These are phyloP conservation scores for Protaetia brevitarsis DNA, from an alignment of 1,140 invertebrate genomes.

Conservation along the genomic window DNA sequence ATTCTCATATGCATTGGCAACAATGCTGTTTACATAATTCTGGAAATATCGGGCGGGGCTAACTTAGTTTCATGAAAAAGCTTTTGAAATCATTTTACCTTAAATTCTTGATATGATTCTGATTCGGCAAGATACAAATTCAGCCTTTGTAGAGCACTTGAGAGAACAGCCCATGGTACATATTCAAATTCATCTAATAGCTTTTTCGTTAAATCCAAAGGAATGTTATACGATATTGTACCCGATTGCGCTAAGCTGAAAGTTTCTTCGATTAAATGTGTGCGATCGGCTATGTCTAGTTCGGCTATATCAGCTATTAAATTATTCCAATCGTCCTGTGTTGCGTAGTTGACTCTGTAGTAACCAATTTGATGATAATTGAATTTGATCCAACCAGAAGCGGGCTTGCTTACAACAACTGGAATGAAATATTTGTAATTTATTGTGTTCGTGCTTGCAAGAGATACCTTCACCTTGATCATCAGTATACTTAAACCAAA, in stretches of 20 bases:
- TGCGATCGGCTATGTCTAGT: slow-evolving; percentile 72
- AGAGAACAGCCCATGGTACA: slow-evolving; percentile 70
- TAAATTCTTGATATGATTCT: slow-evolving; percentile 56
- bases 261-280: slow-evolving; percentile 81
- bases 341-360: slow-evolving; percentile 83
- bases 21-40: slow-evolving; percentile 34
- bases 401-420: slow-evolving; percentile 42
- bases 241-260: slow-evolving; percentile 75
- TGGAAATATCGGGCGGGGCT: slow-evolving; percentile 28
- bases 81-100: slow-evolving; percentile 48
- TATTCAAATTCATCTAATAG: slow-evolving; percentile 64
- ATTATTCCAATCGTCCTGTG: slow-evolving; percentile 62
- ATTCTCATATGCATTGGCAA: slow-evolving; percentile 48
- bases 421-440: slow-evolving; percentile 24
- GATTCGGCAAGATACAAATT: slow-evolving; percentile 59
- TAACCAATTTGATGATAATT: slow-evolving; percentile 84
- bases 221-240: slow-evolving; percentile 60
- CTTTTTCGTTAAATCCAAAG: slow-evolving; percentile 67
- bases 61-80: neutral
- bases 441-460: neutral
- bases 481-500: slow-evolving; percentile 61
- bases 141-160: slow-evolving; percentile 54
- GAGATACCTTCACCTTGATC: slow-evolving; percentile 51
- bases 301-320: slow-evolving; percentile 57
- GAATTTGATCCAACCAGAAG: slow-evolving; percentile 76